These are phyloP conservation scores for Lasius platythorax DNA, from an alignment of 2,888 invertebrate species.

Conservation along the genomic window DNA sequence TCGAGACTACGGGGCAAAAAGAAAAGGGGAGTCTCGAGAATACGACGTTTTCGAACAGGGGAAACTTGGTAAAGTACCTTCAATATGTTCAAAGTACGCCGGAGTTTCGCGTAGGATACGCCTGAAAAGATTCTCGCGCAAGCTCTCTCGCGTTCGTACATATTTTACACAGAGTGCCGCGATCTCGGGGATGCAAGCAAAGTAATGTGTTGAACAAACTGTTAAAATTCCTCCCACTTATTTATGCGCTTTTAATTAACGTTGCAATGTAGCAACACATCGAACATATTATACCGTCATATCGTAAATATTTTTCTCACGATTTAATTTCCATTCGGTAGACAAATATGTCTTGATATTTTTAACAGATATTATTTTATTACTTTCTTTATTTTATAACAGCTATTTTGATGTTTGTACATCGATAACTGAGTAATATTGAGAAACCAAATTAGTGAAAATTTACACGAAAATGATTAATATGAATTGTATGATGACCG, in stretches of 20 bases:
- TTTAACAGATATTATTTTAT: conserved; percentile 62
- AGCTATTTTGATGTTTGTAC: neutral
- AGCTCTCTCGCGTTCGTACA: conserved; percentile 34
- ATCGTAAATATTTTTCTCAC: conserved; percentile 80
- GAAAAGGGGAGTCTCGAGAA: conserved; percentile 30
- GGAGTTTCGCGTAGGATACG: conserved; percentile 29
- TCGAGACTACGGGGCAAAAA: conserved; percentile 33
- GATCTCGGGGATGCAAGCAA: conserved; percentile 11
- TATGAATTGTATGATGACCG: neutral
- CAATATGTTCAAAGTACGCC: conserved; percentile 49
- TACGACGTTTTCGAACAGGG: conserved; percentile 36
- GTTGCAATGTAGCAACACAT: neutral
- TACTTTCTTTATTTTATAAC: neutral
- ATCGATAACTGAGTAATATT: neutral
- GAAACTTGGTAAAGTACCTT: conserved; percentile 47
- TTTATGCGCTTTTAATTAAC: conserved; percentile 35
- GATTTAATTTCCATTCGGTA: conserved; percentile 78
- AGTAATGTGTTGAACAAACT: conserved; percentile 22
- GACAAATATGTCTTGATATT: conserved; percentile 52
- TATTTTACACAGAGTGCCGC: conserved; percentile 31
- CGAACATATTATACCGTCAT: neutral
- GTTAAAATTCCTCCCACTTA: conserved; percentile 36
- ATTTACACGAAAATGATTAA: conserved; percentile 21
- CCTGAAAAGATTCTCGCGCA: conserved; percentile 38
- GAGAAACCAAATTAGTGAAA: conserved; percentile 11